phyloP scores from a whole-genome alignment of 1,140 invertebrate genomes.

The Zaprionus tsacasi region DNA sequence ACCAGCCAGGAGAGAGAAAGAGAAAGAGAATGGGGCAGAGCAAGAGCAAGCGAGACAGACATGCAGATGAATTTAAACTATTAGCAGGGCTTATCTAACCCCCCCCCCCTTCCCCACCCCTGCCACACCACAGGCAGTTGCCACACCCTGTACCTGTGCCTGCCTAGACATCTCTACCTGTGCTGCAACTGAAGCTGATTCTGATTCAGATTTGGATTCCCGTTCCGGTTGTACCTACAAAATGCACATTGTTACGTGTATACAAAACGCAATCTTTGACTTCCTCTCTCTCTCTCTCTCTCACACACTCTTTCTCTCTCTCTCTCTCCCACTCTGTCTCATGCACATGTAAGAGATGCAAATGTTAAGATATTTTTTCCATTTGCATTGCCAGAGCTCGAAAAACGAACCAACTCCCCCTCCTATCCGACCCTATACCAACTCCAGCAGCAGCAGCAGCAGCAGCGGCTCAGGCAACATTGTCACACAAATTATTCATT shows the following conservation, averaged over 20 bases:
- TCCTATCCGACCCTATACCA: too few relatives aligned
- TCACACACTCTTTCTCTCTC: too few relatives aligned
- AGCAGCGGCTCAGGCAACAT: constrained; percentile 53
- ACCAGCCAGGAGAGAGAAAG: constrained; percentile 52
- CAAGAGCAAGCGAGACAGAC: constrained; percentile 22
- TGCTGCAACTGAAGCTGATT: constrained; percentile 1
- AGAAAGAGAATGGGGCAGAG: neutral
- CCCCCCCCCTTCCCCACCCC: neutral
- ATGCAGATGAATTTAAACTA: constrained; percentile 77
- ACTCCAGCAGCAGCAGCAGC: too few relatives aligned
- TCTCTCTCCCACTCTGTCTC: neutral
- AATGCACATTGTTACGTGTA: constrained; percentile 12
- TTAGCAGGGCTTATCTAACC: constrained; percentile 41
- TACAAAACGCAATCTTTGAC: constrained; percentile 62
- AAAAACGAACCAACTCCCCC: constrained; percentile 16
- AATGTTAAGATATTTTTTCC: constrained; percentile 74
- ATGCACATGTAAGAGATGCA: constrained; percentile 74
- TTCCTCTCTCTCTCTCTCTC: neutral
- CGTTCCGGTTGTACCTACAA: constrained; percentile 34
- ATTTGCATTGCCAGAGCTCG: constrained; percentile 59
- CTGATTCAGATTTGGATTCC: constrained; percentile 17
- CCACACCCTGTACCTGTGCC: neutral
- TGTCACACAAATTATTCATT: constrained; percentile 75
- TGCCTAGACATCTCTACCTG: constrained; percentile 8
- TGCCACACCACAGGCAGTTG: neutral